A percentile compares a stretch with the other conserved stretches of the same genome.
These are phyloP conservation scores for Hypena proboscidalis DNA, from an alignment of 2,888 invertebrate genomes.

Conservation along the genomic window DNA sequence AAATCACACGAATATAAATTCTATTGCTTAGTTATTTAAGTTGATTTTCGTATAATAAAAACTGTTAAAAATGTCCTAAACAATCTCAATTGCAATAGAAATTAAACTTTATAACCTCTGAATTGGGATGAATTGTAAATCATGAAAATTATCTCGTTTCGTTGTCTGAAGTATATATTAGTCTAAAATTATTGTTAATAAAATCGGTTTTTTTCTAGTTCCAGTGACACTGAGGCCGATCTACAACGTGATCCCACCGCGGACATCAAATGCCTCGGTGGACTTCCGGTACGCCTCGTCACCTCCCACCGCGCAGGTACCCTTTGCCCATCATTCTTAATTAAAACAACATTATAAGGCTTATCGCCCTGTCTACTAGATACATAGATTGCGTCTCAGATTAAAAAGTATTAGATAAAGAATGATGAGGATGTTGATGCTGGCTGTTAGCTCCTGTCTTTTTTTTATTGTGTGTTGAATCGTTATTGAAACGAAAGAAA, in stretches of 20 bases:
- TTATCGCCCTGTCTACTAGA: constrained; percentile 46
- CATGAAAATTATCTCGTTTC: too few species aligned
- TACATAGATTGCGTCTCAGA: constrained; percentile 22
- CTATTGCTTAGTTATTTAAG: too few species aligned
- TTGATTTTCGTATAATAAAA: too few species aligned
- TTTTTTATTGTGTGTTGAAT: too few species aligned
- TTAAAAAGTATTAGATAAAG: constrained; percentile 31
- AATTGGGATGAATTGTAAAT: too few species aligned
- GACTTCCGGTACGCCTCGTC: constrained; percentile 61
- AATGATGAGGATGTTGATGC: constrained; percentile 18
- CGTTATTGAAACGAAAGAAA: too few species aligned
- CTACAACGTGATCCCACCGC: constrained; percentile 85
- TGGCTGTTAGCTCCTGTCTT: neutral
- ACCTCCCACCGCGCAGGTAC: constrained; percentile 71
- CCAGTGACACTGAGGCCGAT: constrained; percentile 85
- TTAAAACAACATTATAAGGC: constrained; percentile 54
- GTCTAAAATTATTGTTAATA: too few species aligned
- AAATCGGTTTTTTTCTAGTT: constrained; percentile 79
- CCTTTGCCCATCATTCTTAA: constrained; percentile 62
- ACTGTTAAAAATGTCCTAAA: too few species aligned
- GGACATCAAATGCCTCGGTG: constrained; percentile 65
- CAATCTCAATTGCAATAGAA: too few species aligned
- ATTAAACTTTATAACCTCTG: too few species aligned
- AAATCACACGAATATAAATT: too few species aligned
- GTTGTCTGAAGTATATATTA: too few species aligned